Conservation (phyloP, 2,113 vertebrate genomes). For the Phalacrocorax pelagicus region DNA sequence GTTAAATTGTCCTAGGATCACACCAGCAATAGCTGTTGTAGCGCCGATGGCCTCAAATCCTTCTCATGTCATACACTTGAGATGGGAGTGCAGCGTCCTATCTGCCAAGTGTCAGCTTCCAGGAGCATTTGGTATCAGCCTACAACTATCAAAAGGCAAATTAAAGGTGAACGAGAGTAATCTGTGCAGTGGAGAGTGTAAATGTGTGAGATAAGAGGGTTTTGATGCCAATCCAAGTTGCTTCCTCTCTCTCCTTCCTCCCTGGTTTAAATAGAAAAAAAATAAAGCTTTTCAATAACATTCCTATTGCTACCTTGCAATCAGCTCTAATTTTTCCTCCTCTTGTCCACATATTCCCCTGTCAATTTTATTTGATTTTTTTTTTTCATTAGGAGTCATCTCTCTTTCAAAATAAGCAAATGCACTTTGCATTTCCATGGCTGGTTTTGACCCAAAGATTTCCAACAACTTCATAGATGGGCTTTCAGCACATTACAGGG, state of each 20-base stretch:
- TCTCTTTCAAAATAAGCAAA: neutral
- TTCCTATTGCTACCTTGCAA: neutral
- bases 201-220: neutral
- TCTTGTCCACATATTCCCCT: neutral
- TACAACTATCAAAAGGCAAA: slow-evolving; percentile 62
- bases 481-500: neutral
- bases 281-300: neutral
- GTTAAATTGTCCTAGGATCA: slow-evolving; percentile 26
- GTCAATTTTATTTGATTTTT: neutral
- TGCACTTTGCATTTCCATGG: neutral
- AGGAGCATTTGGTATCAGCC: slow-evolving; percentile 62
- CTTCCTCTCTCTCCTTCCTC: neutral
- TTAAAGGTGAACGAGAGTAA: slow-evolving; percentile 68
- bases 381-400: neutral
- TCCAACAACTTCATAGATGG: neutral
- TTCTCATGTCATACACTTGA: slow-evolving; percentile 31
- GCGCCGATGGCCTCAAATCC: slow-evolving; percentile 17
- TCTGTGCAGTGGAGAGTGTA: slow-evolving; percentile 13
- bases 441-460: neutral
- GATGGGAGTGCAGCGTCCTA: neutral
- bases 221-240: neutral
- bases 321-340: neutral
- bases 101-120: slow-evolving; percentile 70
- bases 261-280: neutral
- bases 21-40: neutral